phyloP scores from a whole-genome alignment of 2,113 vertebrate genomes.

The Narcine bancroftii region DNA sequence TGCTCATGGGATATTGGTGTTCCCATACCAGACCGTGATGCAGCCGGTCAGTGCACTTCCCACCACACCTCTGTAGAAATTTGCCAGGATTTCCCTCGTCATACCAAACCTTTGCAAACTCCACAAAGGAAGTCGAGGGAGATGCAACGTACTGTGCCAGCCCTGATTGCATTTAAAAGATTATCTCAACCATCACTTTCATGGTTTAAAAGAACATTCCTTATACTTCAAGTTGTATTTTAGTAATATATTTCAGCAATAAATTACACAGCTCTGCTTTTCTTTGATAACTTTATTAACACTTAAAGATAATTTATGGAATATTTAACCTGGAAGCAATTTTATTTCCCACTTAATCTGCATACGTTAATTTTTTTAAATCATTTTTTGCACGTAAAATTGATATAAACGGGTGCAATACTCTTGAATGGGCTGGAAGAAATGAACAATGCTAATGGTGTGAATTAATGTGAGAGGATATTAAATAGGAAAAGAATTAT shows the following conservation, averaged over 20 bases:
- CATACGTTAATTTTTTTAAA: constrained; percentile 9
- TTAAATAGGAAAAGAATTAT: constrained; percentile 31
- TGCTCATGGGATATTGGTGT: too few relatives aligned
- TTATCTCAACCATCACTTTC: not conserved
- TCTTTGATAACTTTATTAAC: constrained; percentile 12
- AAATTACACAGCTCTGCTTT: constrained; percentile 15
- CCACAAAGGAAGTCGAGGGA: too few relatives aligned
- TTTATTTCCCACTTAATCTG: constrained; percentile 22
- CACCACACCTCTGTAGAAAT: too few relatives aligned
- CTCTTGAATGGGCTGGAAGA: not conserved
- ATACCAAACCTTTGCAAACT: too few relatives aligned
- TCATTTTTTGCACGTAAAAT: not conserved
- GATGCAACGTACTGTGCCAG: not conserved
- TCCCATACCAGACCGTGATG: too few relatives aligned
- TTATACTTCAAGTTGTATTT: constrained; percentile 18
- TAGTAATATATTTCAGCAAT: not conserved
- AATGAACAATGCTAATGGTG: constrained; percentile 24
- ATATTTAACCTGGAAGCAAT: constrained; percentile 18
- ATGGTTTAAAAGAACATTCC: constrained; percentile 20
- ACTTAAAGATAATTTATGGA: constrained; percentile 34
- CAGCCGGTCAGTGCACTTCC: too few relatives aligned
- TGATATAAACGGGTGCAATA: not conserved
- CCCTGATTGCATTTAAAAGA: not conserved
- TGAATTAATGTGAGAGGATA: constrained; percentile 26
- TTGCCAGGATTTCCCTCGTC: too few relatives aligned